Conservation (phyloP, 2,888 invertebrate genomes). For the Cephus nigrinus region DNA sequence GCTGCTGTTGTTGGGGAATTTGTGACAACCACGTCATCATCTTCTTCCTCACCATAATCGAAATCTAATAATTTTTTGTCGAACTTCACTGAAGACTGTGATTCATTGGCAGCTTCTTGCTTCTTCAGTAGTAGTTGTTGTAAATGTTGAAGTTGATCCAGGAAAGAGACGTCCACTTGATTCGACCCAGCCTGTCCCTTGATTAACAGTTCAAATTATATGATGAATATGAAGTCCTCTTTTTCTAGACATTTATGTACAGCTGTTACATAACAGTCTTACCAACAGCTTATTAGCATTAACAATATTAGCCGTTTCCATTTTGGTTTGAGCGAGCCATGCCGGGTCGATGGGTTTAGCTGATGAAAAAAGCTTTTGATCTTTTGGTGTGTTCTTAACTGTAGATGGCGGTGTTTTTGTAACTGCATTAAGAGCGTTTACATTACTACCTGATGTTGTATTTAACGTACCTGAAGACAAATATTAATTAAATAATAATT, state of each 20-base stretch:
- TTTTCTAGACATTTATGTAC: not conserved
- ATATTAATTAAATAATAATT: not conserved
- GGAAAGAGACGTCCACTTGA: slow-evolving; percentile 60
- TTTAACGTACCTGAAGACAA: slow-evolving; percentile 43
- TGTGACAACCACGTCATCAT: slow-evolving; percentile 70
- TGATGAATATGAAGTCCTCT: not conserved
- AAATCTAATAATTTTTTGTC: slow-evolving; percentile 89
- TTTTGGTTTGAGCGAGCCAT: slow-evolving; percentile 64
- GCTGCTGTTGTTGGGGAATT: slow-evolving; percentile 66
- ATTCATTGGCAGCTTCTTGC: slow-evolving; percentile 60
- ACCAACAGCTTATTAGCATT: slow-evolving; percentile 55
- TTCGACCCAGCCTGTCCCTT: slow-evolving; percentile 56
- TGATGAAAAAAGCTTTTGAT: slow-evolving; percentile 59
- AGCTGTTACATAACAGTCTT: slow-evolving; percentile 27
- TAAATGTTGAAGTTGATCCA: slow-evolving; percentile 73
- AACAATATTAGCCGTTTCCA: slow-evolving; percentile 62
- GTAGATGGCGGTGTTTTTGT: slow-evolving; percentile 59
- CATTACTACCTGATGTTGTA: slow-evolving; percentile 50
- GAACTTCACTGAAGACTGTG: slow-evolving; percentile 74
- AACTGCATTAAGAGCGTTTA: slow-evolving; percentile 44
- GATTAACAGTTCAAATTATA: slow-evolving; percentile 5
- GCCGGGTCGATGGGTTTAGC: slow-evolving; percentile 62
- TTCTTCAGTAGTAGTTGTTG: slow-evolving; percentile 71
- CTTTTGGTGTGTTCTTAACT: slow-evolving; percentile 57
- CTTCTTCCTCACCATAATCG: slow-evolving; percentile 93